Evolutionary conservation across 2,888 invertebrate genomes (phyloP).

Genomic region (Lapara coniferarum): DNA sequence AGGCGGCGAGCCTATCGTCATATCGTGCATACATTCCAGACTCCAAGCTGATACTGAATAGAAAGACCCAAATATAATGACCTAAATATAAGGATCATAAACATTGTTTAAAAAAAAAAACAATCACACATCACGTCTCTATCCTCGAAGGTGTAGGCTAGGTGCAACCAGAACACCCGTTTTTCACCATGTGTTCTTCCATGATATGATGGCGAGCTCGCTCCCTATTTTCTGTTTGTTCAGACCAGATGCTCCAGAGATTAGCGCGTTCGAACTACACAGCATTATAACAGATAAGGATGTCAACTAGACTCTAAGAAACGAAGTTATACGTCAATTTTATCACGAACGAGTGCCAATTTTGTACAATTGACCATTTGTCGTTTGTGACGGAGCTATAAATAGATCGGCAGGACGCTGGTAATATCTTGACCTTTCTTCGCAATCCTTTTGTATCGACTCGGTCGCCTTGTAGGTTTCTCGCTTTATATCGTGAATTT

Average conservation of each 20-base stretch:
- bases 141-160: no score
- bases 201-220: no score
- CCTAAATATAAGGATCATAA: no score
- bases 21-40: no score
- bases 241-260: background rate
- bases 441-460: slow-evolving; percentile 3
- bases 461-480: background rate
- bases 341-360: slow-evolving; percentile 12
- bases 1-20: no score
- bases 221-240: background rate
- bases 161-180: no score
- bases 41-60: no score
- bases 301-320: background rate
- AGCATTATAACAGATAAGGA: background rate
- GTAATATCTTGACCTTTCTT: slow-evolving; percentile 15
- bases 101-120: no score
- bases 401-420: slow-evolving; percentile 34
- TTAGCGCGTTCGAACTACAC: no score
- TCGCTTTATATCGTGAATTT: background rate
- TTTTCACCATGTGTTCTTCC: no score
- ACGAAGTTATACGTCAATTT: background rate
- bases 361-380: slow-evolving; percentile 37
- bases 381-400: slow-evolving; percentile 43
- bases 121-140: no score
- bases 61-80: no score